Conservation (phyloP, 2,797 vertebrate genomes). For the Argentina silus region DNA sequence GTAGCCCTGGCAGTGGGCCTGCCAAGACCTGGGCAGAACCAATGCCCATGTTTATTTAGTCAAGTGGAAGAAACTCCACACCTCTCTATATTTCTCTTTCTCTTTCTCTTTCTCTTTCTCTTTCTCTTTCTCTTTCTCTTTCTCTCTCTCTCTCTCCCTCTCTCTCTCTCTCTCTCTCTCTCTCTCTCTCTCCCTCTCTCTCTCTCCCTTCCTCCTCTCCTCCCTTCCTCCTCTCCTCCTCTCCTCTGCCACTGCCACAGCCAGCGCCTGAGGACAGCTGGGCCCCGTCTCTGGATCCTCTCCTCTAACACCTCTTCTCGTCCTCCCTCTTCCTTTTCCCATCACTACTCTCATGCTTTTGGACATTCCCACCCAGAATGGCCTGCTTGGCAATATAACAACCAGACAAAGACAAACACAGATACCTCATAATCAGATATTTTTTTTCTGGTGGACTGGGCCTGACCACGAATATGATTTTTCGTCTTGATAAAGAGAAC, state of each 20-base stretch:
- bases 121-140: neutral
- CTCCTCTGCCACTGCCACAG: too few species aligned
- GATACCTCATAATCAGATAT: too few species aligned
- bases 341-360: too few species aligned
- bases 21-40: conserved; percentile 55
- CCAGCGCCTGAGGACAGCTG: neutral
- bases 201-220: conserved; percentile 5
- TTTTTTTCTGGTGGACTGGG: too few species aligned
- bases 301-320: too few species aligned
- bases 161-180: neutral
- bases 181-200: conserved; percentile 18
- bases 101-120: neutral
- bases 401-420: too few species aligned
- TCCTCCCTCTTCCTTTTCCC: too few species aligned
- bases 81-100: neutral
- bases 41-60: conserved; percentile 67
- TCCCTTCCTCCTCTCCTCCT: neutral
- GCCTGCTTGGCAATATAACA: too few species aligned
- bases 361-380: too few species aligned
- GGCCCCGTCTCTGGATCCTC: neutral
- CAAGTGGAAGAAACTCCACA: conserved; percentile 58
- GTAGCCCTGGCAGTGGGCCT: conserved; percentile 34
- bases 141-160: too few species aligned
- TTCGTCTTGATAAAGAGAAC: too few species aligned
- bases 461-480: too few species aligned